phyloP scores from a whole-genome alignment of 2,888 invertebrate genomes.

The Diploptera punctata region DNA sequence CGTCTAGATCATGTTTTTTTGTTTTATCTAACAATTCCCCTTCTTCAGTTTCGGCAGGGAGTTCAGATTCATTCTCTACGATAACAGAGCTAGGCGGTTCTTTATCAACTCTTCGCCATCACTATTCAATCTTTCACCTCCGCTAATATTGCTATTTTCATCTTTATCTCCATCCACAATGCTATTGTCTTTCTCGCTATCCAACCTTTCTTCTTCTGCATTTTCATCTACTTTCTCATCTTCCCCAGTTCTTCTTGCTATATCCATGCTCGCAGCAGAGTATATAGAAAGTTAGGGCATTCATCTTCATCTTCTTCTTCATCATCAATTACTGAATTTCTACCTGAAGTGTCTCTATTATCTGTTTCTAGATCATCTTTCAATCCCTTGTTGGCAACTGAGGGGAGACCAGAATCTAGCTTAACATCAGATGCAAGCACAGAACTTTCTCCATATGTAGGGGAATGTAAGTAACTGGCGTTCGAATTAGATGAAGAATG shows the following conservation, averaged over 20 bases:
- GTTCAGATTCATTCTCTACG: too few relatives aligned
- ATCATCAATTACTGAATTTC: too few relatives aligned
- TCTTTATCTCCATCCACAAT: neutral
- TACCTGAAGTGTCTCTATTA: too few relatives aligned
- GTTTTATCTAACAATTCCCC: neutral
- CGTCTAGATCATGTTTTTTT: too few relatives aligned
- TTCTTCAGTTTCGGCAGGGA: neutral
- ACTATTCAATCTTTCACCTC: too few relatives aligned
- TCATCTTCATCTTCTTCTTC: slow-evolving; percentile 66
- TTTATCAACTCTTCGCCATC: too few relatives aligned
- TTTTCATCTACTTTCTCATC: too few relatives aligned
- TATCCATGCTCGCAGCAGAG: slow-evolving; percentile 79
- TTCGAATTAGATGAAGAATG: slow-evolving; percentile 30
- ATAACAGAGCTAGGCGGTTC: too few relatives aligned
- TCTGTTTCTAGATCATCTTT: slow-evolving; percentile 1
- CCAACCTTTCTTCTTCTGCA: too few relatives aligned
- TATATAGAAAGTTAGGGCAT: slow-evolving; percentile 88
- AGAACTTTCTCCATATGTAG: slow-evolving; percentile 31
- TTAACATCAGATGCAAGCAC: neutral
- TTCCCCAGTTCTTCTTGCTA: slow-evolving; percentile 64
- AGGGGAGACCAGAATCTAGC: neutral
- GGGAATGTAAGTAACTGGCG: slow-evolving; percentile 33
- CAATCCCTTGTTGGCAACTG: slow-evolving; percentile 25
- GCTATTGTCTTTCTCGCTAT: too few relatives aligned
- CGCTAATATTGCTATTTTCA: slow-evolving; percentile 25